phyloP scores from a whole-genome alignment of 1,140 invertebrate species.

The Thalassaphorura encarpata region DNA sequence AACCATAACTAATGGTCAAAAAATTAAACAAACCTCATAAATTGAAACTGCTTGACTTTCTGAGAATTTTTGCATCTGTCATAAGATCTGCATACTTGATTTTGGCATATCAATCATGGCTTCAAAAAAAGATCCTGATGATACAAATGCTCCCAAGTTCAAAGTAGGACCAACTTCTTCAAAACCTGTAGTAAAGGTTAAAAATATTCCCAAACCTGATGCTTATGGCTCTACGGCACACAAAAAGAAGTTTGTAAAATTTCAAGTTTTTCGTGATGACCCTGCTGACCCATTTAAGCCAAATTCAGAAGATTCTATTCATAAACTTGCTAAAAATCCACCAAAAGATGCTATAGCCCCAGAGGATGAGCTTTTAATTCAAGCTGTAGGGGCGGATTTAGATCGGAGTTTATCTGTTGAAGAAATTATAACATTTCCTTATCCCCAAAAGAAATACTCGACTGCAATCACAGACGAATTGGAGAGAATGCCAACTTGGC shows the following conservation, averaged over 20 bases:
- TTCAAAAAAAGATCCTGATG: too few species aligned
- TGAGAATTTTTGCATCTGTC: too few species aligned
- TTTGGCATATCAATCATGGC: too few species aligned
- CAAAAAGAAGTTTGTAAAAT: not conserved
- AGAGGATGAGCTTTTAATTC: not conserved
- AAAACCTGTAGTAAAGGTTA: too few species aligned
- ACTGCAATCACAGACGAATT: slow-evolving; percentile 4
- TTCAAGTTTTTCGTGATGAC: slow-evolving; percentile 14
- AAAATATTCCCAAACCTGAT: not conserved
- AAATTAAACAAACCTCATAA: too few species aligned
- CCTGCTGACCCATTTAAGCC: slow-evolving; percentile 12
- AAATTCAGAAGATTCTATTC: slow-evolving; percentile 6
- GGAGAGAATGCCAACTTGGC: slow-evolving; percentile 2
- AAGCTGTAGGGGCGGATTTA: slow-evolving; percentile 7
- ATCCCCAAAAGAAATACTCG: not conserved
- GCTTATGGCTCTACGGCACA: not conserved
- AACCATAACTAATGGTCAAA: too few species aligned
- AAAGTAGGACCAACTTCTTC: too few species aligned
- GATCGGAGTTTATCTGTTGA: slow-evolving; percentile 6
- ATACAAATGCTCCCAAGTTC: too few species aligned
- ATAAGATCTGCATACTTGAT: too few species aligned
- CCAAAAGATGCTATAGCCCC: not conserved
- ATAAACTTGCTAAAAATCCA: not conserved
- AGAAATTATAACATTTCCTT: not conserved
- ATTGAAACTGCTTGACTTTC: too few species aligned